Base-by-base conservation (phyloP, 2,797 vertebrate species). In the Podargus strigoides region DNA sequence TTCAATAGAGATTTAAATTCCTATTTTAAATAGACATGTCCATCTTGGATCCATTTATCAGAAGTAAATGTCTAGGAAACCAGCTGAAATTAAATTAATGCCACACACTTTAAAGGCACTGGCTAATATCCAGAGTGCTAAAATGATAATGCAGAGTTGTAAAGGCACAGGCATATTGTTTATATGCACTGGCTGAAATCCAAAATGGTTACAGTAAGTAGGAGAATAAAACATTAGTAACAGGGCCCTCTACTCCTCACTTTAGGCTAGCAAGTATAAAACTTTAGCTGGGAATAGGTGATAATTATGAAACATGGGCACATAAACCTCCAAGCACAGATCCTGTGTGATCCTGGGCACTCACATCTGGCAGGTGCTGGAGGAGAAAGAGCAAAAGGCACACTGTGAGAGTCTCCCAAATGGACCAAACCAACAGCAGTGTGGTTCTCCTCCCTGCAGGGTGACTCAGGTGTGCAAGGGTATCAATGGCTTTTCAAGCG, bases 81-180 rank as follows among this genome's bases (percentile, higher is more conserved):
- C 82, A 95, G 80, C 59, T 93, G 90, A 97, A 96, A 95, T 96
- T 94, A 95, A 97, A 95, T 94, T 88, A 94, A 95, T 72, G 46
- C 13, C 62, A 93, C 91, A 87, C 85, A 70, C 56, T 96, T 97
- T 95, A 96, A 90, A 78, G 83, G 60, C 60, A 91, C 78, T 92
- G 93, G 88, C 60, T 87, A 92, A 94, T 90, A 93, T 94, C 90
- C 96, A 97, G 96, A 82, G 90, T 56, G 39, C 89, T 96, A 92
- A 97, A 95, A 91, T 56, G 74, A 94, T 86, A 94, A 76, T 30
- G 66, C 18, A 95, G 94, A 92, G 90, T 78, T 97, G 89, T 91
- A 92, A 94, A 97, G 90, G 87, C 89, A 94, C 21, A 42, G 64
- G 85, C 68, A 89, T 21, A 34, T 87, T 76, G 92, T 97, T 97